Base-by-base conservation (phyloP, 2,888 invertebrate genomes). In the Athetis lepigone region DNA sequence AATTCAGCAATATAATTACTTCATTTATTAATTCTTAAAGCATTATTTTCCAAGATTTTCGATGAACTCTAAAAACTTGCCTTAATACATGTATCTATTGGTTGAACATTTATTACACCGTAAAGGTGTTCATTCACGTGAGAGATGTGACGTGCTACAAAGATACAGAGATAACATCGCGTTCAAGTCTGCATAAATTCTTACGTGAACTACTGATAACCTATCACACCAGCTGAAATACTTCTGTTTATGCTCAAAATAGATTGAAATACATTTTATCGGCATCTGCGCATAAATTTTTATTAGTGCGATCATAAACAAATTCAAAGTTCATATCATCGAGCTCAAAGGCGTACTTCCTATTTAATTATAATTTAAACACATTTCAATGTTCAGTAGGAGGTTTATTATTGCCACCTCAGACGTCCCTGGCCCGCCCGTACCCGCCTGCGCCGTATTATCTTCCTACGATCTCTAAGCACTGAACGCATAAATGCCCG, bases 381-480 rank as follows among this genome's bases (percentile, higher is more conserved):
- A 39, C 13, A 43, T 50, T 45, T 63, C 42, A 70, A 55, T 70
- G 54, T 82, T 78, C 43, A 61, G 89, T 87, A 88, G 94, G 94
- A 88, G 93, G 93, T 90, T 90, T 92, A 90, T 92, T 93, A 87
- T 86, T 83, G 79, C 85, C 85, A 88, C 88, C 86, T 84, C 85
- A 85, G 85, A 85, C 86, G 85, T 81, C 84, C 87, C 85, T 83
- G 88, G 82, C 80, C 90, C 92, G 89, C 92, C 92, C 90, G 81
- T 76, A 79, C 85, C 91, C 92, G 89, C 91, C 93, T 82, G 84
- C 82, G 81, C 85, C 75, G 82, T 86, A 91, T 93, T 94, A 94
- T 94, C 94, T 89, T 88, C 86, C 86, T 88, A 52, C 89, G 85
- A 94, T 94, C 94, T 93, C 88, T 85, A 88, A 91, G 90, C 87